phyloP scores from a whole-genome alignment of 2,797 vertebrate genomes.

The Choloepus didactylus region DNA sequence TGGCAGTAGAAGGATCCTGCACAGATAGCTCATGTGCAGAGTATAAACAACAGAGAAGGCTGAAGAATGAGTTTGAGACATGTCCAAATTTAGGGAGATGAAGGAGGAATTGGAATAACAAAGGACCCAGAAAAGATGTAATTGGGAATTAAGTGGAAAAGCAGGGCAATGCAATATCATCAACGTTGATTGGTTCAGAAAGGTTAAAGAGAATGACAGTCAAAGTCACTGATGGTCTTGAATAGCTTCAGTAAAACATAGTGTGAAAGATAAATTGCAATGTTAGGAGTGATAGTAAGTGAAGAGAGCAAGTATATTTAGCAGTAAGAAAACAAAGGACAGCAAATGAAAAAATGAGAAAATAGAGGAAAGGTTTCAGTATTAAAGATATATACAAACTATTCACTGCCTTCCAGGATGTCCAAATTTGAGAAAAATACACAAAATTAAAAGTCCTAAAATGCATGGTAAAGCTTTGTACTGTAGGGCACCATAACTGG shows the following conservation, averaged over 20 bases:
- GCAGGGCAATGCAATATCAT: not conserved
- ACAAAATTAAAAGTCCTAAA: not conserved
- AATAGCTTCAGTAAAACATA: not conserved
- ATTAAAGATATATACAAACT: not conserved
- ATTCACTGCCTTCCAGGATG: not conserved
- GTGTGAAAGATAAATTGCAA: not conserved
- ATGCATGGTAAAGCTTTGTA: not conserved
- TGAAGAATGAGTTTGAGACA: not conserved
- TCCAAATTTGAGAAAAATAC: not conserved
- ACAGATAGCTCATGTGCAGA: not conserved
- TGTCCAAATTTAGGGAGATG: not conserved
- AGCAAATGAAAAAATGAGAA: not conserved
- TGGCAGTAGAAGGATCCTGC: not conserved
- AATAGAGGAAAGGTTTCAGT: not conserved
- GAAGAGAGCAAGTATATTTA: not conserved
- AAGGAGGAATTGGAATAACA: not conserved
- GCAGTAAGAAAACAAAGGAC: not conserved
- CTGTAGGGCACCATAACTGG: not conserved
- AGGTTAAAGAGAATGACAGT: not conserved
- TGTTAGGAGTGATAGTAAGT: not conserved
- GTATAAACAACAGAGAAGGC: not conserved
- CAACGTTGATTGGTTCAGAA: not conserved
- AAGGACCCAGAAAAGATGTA: not conserved
- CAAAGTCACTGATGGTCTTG: not conserved
- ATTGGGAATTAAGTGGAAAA: conserved; percentile 3